Percentiles rank a stretch among this genome's conserved stretches.
phyloP scores from a whole-genome alignment of 1,140 invertebrate species.

The Achroia grisella region DNA sequence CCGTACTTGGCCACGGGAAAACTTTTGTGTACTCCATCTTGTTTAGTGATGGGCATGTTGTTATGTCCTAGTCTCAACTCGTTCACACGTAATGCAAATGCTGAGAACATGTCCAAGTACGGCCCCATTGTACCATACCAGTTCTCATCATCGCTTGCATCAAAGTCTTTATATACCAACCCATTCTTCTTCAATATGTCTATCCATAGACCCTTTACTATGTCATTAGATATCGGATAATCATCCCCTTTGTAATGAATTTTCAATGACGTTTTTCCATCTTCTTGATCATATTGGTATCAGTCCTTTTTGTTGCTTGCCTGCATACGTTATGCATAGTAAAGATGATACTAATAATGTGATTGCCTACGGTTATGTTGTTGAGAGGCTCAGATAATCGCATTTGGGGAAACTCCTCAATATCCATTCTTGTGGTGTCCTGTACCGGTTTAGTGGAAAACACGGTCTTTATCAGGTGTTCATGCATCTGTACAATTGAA shows the following conservation, averaged over 20 bases:
- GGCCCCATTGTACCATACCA: slow-evolving; percentile 16
- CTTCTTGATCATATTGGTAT: background rate
- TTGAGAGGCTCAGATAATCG: too few species aligned
- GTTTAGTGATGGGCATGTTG: slow-evolving; percentile 14
- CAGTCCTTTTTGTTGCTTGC: too few species aligned
- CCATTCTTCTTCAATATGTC: background rate
- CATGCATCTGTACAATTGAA: too few species aligned
- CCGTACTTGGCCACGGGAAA: slow-evolving; percentile 15
- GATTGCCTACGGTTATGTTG: too few species aligned
- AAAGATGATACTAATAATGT: too few species aligned
- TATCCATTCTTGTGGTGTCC: too few species aligned
- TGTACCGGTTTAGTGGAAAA: too few species aligned
- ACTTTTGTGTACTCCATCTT: slow-evolving; percentile 4
- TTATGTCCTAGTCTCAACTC: slow-evolving; percentile 12
- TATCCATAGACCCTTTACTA: background rate
- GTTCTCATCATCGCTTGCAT: background rate
- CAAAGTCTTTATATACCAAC: slow-evolving; percentile 1
- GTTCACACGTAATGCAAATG: slow-evolving; percentile 5
- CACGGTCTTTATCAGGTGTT: too few species aligned
- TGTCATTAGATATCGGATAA: background rate
- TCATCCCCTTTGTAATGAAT: background rate
- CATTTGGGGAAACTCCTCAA: too few species aligned
- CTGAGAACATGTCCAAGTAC: slow-evolving; percentile 14
- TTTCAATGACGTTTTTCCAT: background rate
- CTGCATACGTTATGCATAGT: too few species aligned